Evolutionary conservation across 1,140 invertebrate species (phyloP).

Genomic region (Drosophila novamexicana): DNA sequence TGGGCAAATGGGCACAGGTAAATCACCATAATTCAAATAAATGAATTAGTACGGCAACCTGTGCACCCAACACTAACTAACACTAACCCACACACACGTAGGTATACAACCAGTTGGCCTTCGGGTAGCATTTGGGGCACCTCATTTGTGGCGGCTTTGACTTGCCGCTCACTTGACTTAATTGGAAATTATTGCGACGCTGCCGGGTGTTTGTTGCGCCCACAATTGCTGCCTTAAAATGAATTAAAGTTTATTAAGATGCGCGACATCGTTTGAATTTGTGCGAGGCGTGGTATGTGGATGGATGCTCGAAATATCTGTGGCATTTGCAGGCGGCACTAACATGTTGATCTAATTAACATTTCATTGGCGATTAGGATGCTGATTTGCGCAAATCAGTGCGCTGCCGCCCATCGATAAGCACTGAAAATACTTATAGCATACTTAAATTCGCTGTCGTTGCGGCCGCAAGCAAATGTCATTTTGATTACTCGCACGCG

Average conservation of each 20-base stretch:
- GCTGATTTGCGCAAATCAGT: constrained; percentile 45
- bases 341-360: constrained; percentile 43
- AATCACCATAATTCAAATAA: constrained; percentile 27
- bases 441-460: constrained; percentile 37
- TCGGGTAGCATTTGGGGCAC: not conserved
- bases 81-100: not conserved
- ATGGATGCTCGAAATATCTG: constrained; percentile 30
- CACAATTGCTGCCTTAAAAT: constrained; percentile 9
- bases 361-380: constrained; percentile 38
- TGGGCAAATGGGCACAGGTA: not conserved
- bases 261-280: constrained; percentile 10
- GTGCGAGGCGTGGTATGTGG: constrained; percentile 2
- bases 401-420: constrained; percentile 7
- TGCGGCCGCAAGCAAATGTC: constrained; percentile 40
- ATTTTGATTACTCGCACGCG: constrained; percentile 52
- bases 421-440: constrained; percentile 32
- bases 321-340: constrained; percentile 9
- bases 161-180: constrained; percentile 41
- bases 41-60: constrained; percentile 7
- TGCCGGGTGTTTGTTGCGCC: constrained; percentile 9
- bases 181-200: constrained; percentile 42
- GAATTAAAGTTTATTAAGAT: constrained; percentile 44
- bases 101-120: not conserved
- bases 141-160: constrained; percentile 20
- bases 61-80: not conserved